These are phyloP conservation scores for Tetheella fluctuosa DNA, from an alignment of 2,888 invertebrate species.

Conservation along the genomic window DNA sequence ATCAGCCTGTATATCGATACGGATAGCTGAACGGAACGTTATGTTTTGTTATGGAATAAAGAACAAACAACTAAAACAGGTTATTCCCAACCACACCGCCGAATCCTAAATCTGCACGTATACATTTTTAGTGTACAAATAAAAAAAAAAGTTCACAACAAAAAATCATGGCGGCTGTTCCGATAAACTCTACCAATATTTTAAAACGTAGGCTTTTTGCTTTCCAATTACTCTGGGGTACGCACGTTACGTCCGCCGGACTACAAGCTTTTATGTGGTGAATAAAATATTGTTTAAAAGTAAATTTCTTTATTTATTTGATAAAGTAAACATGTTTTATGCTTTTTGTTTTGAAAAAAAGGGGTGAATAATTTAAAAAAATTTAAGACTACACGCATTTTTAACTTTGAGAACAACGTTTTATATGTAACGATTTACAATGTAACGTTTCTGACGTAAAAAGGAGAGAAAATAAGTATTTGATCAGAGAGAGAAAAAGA, in stretches of 20 bases:
- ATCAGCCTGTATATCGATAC: no score
- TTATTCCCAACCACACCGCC: not conserved
- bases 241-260: not conserved
- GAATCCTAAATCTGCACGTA: not conserved
- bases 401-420: no score
- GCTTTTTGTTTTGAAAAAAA: not conserved
- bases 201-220: constrained; percentile 7
- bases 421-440: no score
- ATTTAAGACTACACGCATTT: no score
- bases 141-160: not conserved
- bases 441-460: no score
- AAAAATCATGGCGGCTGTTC: not conserved
- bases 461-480: no score
- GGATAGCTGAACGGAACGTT: not conserved
- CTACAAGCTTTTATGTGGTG: constrained; percentile 1
- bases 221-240: constrained; percentile 8
- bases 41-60: not conserved
- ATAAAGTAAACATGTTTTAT: not conserved
- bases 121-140: not conserved
- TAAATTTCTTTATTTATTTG: not conserved
- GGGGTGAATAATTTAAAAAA: no score
- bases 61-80: not conserved
- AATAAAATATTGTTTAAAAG: constrained; percentile 1
- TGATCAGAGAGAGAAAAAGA: no score
- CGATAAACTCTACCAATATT: constrained; percentile 3